Evolutionary conservation across 2,797 vertebrate genomes (phyloP).

Genomic region (Clarias fuscus): DNA sequence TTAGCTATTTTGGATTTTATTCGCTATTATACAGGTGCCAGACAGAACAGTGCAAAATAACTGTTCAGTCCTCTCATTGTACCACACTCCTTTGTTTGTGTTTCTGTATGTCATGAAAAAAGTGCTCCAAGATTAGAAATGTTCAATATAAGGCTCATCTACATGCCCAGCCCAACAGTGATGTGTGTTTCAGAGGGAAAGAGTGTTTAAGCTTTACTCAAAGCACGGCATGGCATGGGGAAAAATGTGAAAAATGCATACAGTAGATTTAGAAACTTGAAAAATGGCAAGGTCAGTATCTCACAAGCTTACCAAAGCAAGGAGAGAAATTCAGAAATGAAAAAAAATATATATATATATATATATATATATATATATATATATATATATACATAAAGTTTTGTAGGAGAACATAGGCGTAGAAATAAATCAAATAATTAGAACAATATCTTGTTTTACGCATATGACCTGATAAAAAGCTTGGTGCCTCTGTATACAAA

Average conservation of each 20-base stretch:
- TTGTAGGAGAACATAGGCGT: neutral
- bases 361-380: neutral
- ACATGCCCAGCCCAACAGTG: conserved; percentile 32
- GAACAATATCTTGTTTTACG: neutral
- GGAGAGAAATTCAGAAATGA: neutral
- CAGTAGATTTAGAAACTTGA: neutral
- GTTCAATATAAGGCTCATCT: conserved; percentile 37
- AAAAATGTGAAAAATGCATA: neutral
- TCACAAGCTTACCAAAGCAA: neutral
- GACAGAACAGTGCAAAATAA: neutral
- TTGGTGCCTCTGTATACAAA: neutral
- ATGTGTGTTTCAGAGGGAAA: neutral
- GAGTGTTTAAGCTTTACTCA: conserved; percentile 19
- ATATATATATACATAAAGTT: neutral
- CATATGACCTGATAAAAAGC: neutral
- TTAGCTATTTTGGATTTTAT: neutral
- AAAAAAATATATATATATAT: neutral
- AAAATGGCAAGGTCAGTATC: neutral
- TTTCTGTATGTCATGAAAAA: conserved; percentile 6
- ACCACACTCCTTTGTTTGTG: neutral
- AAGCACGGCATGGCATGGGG: neutral
- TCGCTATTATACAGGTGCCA: neutral
- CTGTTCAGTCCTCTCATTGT: neutral
- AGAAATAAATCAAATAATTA: neutral
- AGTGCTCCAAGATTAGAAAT: conserved; percentile 29